Base-by-base conservation (phyloP, 2,888 invertebrate genomes). In the Limenitis camilla region DNA sequence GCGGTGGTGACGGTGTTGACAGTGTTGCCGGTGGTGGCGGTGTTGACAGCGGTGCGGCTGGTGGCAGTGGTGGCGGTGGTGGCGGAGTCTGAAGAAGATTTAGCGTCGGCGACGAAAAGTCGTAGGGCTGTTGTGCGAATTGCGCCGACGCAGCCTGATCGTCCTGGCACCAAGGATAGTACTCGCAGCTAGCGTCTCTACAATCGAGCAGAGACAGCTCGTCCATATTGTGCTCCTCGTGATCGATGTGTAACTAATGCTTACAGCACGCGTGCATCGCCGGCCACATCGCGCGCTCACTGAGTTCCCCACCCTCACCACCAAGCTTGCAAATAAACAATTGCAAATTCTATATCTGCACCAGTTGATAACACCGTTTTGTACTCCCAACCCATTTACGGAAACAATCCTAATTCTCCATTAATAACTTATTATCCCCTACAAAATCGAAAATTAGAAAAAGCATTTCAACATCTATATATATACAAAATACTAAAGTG, bases 261-360 rank as follows among this genome's bases (percentile, higher is more conserved):
- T 72, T 68, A 64, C 55, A 65, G 67, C 61, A 77, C 74, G 68
- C 78, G 81, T 80, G 80, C 76, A 78, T 60, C 71, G 61, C 65
- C 65, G 67, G 61, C 66, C 75, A 71, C 70, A 76, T 68, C 78
- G 76, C 71, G 73, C 71, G 78, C 76, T 68, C 75, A 79, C 80
- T 79, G 75, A 68, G 64, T 63, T 63, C 65, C 67, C 65, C 70
- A 65, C 68, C 67, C 69, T 67, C 66, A 71, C 65, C 69, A 62
- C 72, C 67, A 27, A 50, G n/a, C 50, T 67, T 60, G 66, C 39
- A 48, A 52, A 69, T 77, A 81, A 81, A 80, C 58, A 78, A 78
- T 73, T 79, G 79, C 82, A 75, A 81, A 78, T 79, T 76, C 78
- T 78, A 79, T 81, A 81, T 79, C 79, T 78, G 35, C 51, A 35